Evolutionary conservation across 2,113 vertebrate species (phyloP).

Genomic region (Butorides virescens): DNA sequence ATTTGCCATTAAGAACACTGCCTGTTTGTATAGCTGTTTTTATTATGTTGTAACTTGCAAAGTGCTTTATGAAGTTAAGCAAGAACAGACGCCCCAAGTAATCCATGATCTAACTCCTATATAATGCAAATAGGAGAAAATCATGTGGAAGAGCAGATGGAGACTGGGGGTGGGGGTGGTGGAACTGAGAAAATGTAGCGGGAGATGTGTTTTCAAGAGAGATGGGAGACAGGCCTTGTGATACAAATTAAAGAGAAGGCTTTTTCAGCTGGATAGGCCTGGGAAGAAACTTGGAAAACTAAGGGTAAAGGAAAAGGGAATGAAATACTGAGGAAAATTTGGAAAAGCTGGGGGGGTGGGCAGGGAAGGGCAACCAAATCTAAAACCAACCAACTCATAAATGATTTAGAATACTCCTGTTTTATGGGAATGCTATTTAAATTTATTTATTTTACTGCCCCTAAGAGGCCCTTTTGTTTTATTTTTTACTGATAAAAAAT

Average conservation of each 20-base stretch:
- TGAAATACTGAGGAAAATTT: background rate
- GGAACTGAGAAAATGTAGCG: background rate
- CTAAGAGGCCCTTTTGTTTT: background rate
- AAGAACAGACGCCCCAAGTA: background rate
- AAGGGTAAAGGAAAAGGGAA: background rate
- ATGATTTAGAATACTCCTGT: background rate
- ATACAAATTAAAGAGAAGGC: background rate
- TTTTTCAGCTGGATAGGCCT: background rate
- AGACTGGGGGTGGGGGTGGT: background rate
- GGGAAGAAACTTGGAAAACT: background rate
- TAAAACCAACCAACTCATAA: background rate
- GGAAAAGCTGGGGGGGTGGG: background rate
- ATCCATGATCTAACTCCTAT: background rate
- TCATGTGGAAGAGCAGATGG: background rate
- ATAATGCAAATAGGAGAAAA: background rate
- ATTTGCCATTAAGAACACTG: background rate
- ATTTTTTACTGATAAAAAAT: background rate
- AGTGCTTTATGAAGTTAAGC: background rate
- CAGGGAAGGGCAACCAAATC: no score
- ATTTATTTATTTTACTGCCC: background rate
- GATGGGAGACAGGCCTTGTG: background rate
- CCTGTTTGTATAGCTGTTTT: background rate
- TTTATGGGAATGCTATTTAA: background rate
- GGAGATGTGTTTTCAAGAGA: background rate
- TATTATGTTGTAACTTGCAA: background rate